Evolutionary conservation across 2,113 vertebrate species (phyloP), one percentile per base, ranked within the genome.

Genomic region (Brevimyrus niger): DNA sequence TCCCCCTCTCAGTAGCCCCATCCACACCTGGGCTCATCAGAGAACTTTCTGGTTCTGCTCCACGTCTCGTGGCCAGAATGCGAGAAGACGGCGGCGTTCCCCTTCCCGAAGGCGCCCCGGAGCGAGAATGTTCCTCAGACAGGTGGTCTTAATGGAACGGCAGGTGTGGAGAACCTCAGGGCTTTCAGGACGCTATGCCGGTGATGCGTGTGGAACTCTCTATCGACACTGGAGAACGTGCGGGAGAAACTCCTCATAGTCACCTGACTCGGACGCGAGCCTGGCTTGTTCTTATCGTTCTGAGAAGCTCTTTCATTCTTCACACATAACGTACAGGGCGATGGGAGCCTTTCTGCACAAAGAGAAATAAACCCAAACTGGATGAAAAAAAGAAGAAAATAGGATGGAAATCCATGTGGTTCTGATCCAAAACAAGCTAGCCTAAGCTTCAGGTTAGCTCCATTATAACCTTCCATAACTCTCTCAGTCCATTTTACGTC

Each of bases 61-160:
- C 95, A 95, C 90, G 89, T 93, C 87, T 92, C 95, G 93, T 94
- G 94, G 17, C 94, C 93, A 94, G 53, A 95, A 94, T 96, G 94
- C 94, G 94, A 91, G 89, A 93, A 93, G 91, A 73, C 89, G 90
- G 88, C 91, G 90, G 93, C 94, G 94, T 94, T 92, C 90, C 89
- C 87, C 87, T 84, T 89, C 88, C 91, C 91, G 90, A 90, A 87
- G 92, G 93, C 96, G 94, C 94, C 95, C 44, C 96, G 94, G 91
- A 95, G 96, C 92, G 94, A 96, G 94, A 95, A 97, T 93, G 95
- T 95, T 94, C 96, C 96, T 94, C 97, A 94, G 95, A 97, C 97
- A 96, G 97, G 97, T 96, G 97, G 95, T 94, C 93, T 96, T 82
- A 93, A 97, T 92, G 94, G 96, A 92, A 96, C 96, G 95, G 96